phyloP scores from a whole-genome alignment of 2,113 vertebrate genomes.

The Gnathonemus echidnorhynchus region DNA sequence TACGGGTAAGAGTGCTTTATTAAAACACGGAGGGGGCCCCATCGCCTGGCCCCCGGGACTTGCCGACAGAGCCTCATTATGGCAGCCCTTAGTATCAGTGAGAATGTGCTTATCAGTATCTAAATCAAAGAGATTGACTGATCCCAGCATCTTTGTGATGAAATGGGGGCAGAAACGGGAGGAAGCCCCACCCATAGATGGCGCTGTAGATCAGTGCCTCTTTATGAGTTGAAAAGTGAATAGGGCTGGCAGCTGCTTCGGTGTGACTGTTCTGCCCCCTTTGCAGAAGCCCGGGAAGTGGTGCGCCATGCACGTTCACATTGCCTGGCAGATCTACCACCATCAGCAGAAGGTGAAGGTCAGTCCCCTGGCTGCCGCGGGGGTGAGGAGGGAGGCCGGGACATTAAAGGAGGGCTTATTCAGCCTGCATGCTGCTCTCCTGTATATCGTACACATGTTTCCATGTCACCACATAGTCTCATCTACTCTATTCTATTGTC shows the following conservation, averaged over 20 bases:
- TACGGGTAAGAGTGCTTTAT: slow-evolving; percentile 83
- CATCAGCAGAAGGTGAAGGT: slow-evolving; percentile 99
- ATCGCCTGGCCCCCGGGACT: slow-evolving; percentile 39
- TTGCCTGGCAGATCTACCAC: slow-evolving; percentile 97
- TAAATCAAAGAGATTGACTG: background rate
- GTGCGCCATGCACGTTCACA: slow-evolving; percentile 97
- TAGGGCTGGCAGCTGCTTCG: background rate
- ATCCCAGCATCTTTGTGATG: background rate
- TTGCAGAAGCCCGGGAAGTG: slow-evolving; percentile 97
- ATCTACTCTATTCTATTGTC: background rate
- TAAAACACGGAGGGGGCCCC: slow-evolving; percentile 28
- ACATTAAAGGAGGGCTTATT: background rate
- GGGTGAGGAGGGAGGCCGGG: background rate
- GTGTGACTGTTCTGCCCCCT: slow-evolving; percentile 25
- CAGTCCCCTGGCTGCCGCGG: slow-evolving; percentile 45
- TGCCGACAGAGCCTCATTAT: slow-evolving; percentile 40
- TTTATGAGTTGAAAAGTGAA: background rate
- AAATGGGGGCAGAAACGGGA: background rate
- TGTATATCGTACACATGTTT: background rate
- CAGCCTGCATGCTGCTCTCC: background rate
- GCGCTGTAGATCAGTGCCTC: background rate
- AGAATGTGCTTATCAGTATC: background rate
- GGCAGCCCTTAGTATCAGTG: background rate
- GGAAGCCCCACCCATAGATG: background rate
- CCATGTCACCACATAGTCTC: background rate